Base-by-base conservation (phyloP, 2,797 vertebrate genomes). In the Huso huso region DNA sequence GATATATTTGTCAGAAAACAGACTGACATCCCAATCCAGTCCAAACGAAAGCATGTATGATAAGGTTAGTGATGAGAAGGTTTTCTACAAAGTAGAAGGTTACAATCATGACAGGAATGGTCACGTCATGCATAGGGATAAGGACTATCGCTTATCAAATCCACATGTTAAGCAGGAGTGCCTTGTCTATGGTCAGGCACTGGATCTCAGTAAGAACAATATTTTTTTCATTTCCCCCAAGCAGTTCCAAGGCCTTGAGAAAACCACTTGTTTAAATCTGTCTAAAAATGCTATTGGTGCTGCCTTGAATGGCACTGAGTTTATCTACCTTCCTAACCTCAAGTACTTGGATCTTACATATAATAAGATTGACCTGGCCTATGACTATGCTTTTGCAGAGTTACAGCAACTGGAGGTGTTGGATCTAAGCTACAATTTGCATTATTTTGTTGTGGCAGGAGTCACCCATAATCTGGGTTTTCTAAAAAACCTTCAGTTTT, bases 1-100 rank as follows among this genome's bases (percentile, higher is more conserved):
- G 66, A 81, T 85, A 76, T 82, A 79, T 65, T 82, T 88, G 64
- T 81, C 84, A 65, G 81, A 78, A 62, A 87, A 83, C 51, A 81
- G 78, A 71, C 73, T 85, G 70, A 77, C 77, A 7, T 71, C 77
- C 15, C 64, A 60, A 50, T 64, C 67, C 3, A 6, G 6, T 10
- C 10, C 60, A 1, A 15, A 2, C 10, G 37, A 66, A 57, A n/a
- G 8, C 23, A 23, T 13, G 9, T 70, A 9, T 37, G 12, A 15
- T n/a, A 55, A 51, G 6, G 48, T n/a, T 15, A 48, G 8, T 55
- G 48, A 48, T n/a, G 55, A 5, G 15, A 10, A 58, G 15, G 12
- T 10, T 58, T 48, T 50, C 8, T 52, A 9, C 15, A 52, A 23
- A n/a, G 15, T 48, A 11, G 50, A 18, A n/a, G 37, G 8, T 53